Evolutionary conservation across 1,140 invertebrate genomes (phyloP), one percentile per base, ranked within the genome.

Genomic region (Drosophila hydei): DNA sequence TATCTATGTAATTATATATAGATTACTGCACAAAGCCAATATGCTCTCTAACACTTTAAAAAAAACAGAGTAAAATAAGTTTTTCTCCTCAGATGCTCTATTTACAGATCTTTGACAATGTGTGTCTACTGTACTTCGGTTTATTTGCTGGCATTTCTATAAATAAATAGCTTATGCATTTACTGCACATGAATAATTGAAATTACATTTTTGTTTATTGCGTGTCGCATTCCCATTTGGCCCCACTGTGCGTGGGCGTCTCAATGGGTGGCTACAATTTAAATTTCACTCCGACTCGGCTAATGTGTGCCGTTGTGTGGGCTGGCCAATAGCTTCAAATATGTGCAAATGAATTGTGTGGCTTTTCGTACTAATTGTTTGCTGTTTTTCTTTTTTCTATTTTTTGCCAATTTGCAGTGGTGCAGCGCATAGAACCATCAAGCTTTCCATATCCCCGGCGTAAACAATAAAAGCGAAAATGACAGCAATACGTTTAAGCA

Each of bases 401-500:
- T 14, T 27, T 55, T 42, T 9, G 9, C 9, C 40, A 5, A 6
- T 33, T 80, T 77, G 58, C 78, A 80, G 78, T 69, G 74, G 68
- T 64, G 62, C 69, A 64, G 61, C 56, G 47, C 65, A 54, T 38
- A 48, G 54, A 55, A 45, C 52, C 51, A 65, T 48, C 56, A 64
- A 64, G 60, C 58, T 69, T 80, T 76, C 75, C 73, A 79, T 79
- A 76, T 80, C 73, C 51, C 47, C 48, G 54, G 62, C 77, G 54
- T 47, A 52, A 58, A 77, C 25, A 74, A 56, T 59, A 73, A 76
- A 33, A 69, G 63, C 52, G 69, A 88, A 84, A 87, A 87, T 87
- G 83, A 88, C 83, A 87, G 83, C 83, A 88, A 87, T 87, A 87
- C 67, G 58, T 78, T 78, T 69, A 87, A 88, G 83, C 83, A 88